Conservation (phyloP, 2,113 vertebrate genomes). For the Hystrix brachyura region DNA sequence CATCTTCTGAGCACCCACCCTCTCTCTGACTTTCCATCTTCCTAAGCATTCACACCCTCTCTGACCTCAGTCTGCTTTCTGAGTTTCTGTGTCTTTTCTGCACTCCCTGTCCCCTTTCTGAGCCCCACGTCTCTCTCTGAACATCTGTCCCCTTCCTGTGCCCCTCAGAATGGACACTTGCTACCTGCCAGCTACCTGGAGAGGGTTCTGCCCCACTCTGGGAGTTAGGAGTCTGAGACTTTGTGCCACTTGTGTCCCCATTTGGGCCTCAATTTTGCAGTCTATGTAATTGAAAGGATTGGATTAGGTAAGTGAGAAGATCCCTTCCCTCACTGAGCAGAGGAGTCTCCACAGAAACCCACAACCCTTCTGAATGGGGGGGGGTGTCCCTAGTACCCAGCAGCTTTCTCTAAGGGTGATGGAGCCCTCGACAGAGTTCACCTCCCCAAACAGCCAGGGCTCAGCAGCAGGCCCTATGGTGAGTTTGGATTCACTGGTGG, state of each 20-base stretch:
- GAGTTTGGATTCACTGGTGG: background rate
- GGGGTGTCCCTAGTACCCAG: background rate
- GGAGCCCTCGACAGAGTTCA: background rate
- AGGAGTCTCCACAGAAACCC: background rate
- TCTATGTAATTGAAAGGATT: background rate
- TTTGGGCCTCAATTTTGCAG: background rate
- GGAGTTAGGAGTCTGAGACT: background rate
- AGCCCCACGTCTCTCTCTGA: background rate
- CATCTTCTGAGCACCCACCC: background rate
- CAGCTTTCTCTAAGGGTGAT: background rate
- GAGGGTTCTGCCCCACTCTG: background rate
- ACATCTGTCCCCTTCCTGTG: background rate
- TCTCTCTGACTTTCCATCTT: background rate
- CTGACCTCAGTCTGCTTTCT: background rate
- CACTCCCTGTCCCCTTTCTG: background rate
- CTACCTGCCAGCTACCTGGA: too few relatives aligned
- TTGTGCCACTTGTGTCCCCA: background rate
- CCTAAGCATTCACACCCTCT: background rate
- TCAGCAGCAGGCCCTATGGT: background rate
- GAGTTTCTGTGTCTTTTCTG: background rate
- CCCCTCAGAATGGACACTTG: too few relatives aligned
- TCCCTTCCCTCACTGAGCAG: background rate
- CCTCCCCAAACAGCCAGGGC: background rate
- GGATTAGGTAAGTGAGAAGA: background rate
- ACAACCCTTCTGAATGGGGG: background rate